Percentiles rank a stretch among this genome's conserved stretches.
Evolutionary conservation across 2,797 vertebrate genomes (phyloP).

Genomic region (Florisuga fusca): DNA sequence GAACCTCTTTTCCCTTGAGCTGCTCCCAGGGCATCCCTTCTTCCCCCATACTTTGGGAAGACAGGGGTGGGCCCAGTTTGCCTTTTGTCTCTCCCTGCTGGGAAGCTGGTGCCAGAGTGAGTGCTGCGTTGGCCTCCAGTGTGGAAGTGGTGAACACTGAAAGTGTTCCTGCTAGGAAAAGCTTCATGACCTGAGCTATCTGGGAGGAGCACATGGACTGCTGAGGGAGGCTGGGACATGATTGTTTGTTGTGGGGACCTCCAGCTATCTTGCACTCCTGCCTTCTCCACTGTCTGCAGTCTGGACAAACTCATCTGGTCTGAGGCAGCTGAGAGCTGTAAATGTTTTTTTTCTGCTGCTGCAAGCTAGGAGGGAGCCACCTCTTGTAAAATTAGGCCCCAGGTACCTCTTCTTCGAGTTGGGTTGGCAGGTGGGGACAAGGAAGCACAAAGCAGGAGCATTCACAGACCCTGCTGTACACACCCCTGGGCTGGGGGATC

Average conservation of each 20-base stretch:
- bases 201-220: background rate
- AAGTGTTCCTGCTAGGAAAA: background rate
- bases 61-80: background rate
- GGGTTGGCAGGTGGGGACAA: background rate
- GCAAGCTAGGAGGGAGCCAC: background rate
- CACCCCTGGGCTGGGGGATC: background rate
- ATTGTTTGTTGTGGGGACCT: background rate
- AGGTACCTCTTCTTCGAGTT: background rate
- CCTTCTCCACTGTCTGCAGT: background rate
- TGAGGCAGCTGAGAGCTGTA: background rate
- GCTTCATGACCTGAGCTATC: fast-evolving
- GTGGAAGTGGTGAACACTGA: background rate
- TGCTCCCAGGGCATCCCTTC: background rate
- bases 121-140: fast-evolving
- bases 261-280: background rate
- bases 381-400: fast-evolving
- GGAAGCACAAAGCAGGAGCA: background rate
- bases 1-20: background rate
- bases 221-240: background rate
- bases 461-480: fast-evolving
- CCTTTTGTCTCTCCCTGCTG: background rate
- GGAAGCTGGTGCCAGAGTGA: background rate
- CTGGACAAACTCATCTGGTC: background rate
- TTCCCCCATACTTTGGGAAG: background rate
- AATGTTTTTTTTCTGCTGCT: background rate